These are phyloP conservation scores for Bombyx huttoni DNA, from an alignment of 2,888 invertebrate genomes.

Conservation along the genomic window DNA sequence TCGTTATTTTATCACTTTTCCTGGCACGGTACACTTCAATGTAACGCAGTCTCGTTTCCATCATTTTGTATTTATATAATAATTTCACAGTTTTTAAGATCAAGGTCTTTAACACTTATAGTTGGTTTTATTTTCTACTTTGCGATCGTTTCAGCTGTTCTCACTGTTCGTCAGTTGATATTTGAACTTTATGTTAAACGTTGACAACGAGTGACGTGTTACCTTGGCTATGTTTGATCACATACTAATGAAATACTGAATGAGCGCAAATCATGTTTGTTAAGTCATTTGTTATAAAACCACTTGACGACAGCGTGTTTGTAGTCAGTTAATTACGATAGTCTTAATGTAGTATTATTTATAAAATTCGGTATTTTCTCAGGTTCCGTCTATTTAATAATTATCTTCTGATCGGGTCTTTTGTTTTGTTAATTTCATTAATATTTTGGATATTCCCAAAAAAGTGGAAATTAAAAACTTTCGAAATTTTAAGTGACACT, in stretches of 20 bases:
- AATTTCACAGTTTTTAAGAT: constrained; percentile 19
- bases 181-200: neutral
- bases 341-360: neutral
- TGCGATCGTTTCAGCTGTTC: neutral
- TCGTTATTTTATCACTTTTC: constrained; percentile 49
- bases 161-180: neutral
- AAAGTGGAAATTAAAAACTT: neutral
- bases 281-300: constrained; percentile 3
- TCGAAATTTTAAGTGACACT: neutral
- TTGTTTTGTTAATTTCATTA: neutral
- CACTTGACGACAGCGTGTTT: neutral
- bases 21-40: constrained; percentile 44
- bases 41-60: constrained; percentile 30
- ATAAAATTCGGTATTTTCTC: too few relatives aligned
- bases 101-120: constrained; percentile 18
- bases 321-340: neutral
- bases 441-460: neutral
- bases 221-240: constrained; percentile 39
- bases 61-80: constrained; percentile 27
- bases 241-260: constrained; percentile 31
- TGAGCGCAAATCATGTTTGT: constrained; percentile 31
- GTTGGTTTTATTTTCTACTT: neutral
- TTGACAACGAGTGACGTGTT: constrained; percentile 33
- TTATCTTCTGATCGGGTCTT: too few relatives aligned
- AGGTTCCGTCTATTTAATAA: too few relatives aligned